Conservation (phyloP, 1,140 invertebrate species). For the Conopomorpha cramerella region DNA sequence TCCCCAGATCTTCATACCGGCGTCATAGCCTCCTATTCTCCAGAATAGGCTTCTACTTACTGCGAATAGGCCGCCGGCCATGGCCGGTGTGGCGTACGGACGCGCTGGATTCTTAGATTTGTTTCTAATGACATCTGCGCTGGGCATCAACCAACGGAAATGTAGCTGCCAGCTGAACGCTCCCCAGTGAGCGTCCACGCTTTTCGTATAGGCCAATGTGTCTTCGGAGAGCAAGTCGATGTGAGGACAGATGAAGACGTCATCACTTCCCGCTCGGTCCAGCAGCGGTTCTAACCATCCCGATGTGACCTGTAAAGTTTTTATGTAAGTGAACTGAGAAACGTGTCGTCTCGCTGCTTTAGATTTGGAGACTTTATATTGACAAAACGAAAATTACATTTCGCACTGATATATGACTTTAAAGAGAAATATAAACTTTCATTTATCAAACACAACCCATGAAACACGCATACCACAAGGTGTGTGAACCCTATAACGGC, state of each 20-base stretch:
- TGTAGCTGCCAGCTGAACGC: slow-evolving; percentile 97
- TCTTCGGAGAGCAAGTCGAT: slow-evolving; percentile 96
- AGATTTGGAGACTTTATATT: no score
- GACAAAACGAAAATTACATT: not conserved
- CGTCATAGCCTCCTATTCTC: slow-evolving; percentile 89
- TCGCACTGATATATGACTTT: no score
- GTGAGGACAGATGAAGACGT: slow-evolving; percentile 88
- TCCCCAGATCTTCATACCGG: slow-evolving; percentile 82
- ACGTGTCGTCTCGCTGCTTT: no score
- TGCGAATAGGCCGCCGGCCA: slow-evolving; percentile 96
- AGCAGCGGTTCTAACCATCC: slow-evolving; percentile 92
- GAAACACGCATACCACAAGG: no score
- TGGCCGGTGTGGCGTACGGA: slow-evolving; percentile 89
- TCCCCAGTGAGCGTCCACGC: slow-evolving; percentile 93
- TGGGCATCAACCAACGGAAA: slow-evolving; percentile 71
- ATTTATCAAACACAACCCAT: no score
- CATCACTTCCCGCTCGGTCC: slow-evolving; percentile 73
- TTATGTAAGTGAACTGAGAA: no score
- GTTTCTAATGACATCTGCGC: slow-evolving; percentile 62
- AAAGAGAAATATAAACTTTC: no score
- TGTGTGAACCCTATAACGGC: no score
- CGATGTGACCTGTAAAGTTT: slow-evolving; percentile 61
- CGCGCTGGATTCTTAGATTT: slow-evolving; percentile 69
- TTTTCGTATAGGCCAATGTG: slow-evolving; percentile 87
- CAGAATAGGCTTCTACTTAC: slow-evolving; percentile 90